Evolutionary conservation across 2,797 vertebrate species (phyloP).

Genomic region (Amblyopsis hoosieri): DNA sequence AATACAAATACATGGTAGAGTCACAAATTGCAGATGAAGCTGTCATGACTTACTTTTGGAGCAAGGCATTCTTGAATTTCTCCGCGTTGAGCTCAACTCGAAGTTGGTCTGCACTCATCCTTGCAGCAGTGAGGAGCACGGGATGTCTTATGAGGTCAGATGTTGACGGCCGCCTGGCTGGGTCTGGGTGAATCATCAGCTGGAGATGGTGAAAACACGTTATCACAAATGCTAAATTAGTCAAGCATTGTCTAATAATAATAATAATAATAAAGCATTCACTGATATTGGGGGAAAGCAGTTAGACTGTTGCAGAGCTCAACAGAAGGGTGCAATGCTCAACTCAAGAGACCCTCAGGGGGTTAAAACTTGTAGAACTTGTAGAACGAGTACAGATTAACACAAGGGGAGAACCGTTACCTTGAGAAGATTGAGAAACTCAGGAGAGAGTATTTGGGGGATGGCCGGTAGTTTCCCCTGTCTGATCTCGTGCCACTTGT

Average conservation of each 20-base stretch:
- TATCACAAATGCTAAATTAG: too few relatives aligned
- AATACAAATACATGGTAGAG: too few relatives aligned
- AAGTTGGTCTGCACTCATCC: constrained; percentile 95
- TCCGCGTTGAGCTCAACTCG: constrained; percentile 94
- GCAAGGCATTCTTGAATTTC: constrained; percentile 95
- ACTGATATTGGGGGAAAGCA: too few relatives aligned
- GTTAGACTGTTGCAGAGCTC: too few relatives aligned
- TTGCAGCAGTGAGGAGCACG: constrained; percentile 88
- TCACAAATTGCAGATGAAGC: too few relatives aligned
- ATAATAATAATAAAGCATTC: too few relatives aligned
- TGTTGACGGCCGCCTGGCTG: constrained; percentile 87
- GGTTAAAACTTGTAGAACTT: neutral
- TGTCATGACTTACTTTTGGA: constrained; percentile 87
- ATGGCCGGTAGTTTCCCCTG: constrained; percentile 89
- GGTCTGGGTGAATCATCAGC: constrained; percentile 95
- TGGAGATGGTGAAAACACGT: constrained; percentile 61
- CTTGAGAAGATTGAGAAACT: constrained; percentile 88
- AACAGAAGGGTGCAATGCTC: too few relatives aligned
- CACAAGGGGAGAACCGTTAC: constrained; percentile 63
- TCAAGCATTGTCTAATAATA: too few relatives aligned
- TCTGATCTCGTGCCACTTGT: constrained; percentile 96
- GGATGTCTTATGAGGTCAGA: constrained; percentile 89
- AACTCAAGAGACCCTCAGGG: too few relatives aligned
- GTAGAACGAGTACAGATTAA: neutral
- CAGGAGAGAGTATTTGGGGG: constrained; percentile 91